Conservation (phyloP, 1,140 invertebrate genomes). For the Piezodorus guildinii region DNA sequence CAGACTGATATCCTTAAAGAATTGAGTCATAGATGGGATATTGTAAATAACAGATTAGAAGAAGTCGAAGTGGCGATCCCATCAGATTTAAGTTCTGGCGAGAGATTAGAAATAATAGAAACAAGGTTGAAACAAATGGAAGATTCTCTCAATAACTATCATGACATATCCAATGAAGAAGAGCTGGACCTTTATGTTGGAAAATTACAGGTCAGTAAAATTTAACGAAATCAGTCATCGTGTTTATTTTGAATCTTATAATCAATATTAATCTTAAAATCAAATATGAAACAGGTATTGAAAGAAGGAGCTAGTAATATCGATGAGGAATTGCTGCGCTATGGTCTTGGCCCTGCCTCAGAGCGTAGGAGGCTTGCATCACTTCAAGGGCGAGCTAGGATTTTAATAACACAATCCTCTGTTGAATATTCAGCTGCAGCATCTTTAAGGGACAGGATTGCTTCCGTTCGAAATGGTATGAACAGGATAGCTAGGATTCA, state of each 20-base stretch:
- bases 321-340: conserved; percentile 60
- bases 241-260: too few species aligned
- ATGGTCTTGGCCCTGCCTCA: conserved; percentile 56
- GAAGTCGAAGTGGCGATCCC: conserved; percentile 61
- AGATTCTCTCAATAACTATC: conserved; percentile 41
- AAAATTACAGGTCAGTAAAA: conserved; percentile 43
- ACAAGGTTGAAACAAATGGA: conserved; percentile 37
- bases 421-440: conserved; percentile 63
- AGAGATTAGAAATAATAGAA: conserved; percentile 58
- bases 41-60: not conserved
- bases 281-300: conserved; percentile 5
- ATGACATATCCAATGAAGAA: conserved; percentile 48
- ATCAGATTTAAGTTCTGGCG: conserved; percentile 50
- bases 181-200: conserved; percentile 69
- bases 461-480: conserved; percentile 54
- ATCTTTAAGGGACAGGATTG: conserved; percentile 54
- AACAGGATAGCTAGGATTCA: conserved; percentile 48
- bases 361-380: conserved; percentile 63
- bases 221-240: not conserved
- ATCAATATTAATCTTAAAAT: too few species aligned
- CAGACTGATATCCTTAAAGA: not conserved
- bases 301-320: conserved; percentile 52
- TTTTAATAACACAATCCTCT: conserved; percentile 51
- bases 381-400: conserved; percentile 50
- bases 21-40: not conserved